Conservation (phyloP, 2,113 vertebrate genomes). For the Dicaeum eximium region DNA sequence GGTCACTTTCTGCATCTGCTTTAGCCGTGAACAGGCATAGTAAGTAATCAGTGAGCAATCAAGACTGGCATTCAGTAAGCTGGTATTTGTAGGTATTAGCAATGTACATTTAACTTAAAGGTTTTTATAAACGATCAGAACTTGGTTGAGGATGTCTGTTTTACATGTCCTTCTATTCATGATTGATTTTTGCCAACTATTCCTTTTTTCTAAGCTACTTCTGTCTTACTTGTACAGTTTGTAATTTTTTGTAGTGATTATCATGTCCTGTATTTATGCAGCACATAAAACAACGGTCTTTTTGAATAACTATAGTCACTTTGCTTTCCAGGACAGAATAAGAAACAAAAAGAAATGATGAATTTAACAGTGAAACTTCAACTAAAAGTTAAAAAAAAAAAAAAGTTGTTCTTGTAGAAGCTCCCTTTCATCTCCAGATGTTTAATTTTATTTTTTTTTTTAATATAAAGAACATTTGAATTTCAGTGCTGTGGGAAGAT, state of each 20-base stretch:
- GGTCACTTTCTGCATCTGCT: not conserved
- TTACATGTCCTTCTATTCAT: not conserved
- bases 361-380: not conserved
- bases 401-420: not conserved
- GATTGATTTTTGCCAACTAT: not conserved
- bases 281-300: not conserved
- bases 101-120: not conserved
- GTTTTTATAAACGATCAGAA: fast-evolving
- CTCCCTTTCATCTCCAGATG: not conserved
- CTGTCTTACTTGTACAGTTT: not conserved
- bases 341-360: not conserved
- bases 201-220: not conserved
- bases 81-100: not conserved
- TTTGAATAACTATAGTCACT: not conserved
- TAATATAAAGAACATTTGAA: not conserved
- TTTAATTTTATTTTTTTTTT: not conserved
- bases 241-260: not conserved
- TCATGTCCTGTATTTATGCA: not conserved
- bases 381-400: not conserved
- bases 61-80: not conserved
- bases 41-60: not conserved
- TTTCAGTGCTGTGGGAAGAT: conserved; percentile 53
- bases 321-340: not conserved
- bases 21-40: not conserved
- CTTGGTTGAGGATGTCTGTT: not conserved